A percentile compares a stretch with the other conserved stretches of the same genome.
phyloP scores from a whole-genome alignment of 2,888 invertebrate species.

The Timandra comae region DNA sequence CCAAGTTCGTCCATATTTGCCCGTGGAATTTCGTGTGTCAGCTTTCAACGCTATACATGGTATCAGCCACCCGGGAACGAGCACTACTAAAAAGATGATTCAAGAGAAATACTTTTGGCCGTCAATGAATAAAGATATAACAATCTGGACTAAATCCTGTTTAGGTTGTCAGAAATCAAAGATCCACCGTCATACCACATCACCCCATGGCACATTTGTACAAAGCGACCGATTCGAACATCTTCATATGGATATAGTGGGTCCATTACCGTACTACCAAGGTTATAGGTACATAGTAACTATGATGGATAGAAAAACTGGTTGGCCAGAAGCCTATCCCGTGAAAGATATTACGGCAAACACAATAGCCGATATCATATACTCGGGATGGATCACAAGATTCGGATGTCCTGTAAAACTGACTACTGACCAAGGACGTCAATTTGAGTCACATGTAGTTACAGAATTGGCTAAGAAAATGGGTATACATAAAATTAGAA shows the following conservation, averaged over 20 bases:
- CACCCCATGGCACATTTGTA: constrained; percentile 5
- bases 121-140: constrained; percentile 9
- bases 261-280: constrained; percentile 15
- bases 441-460: constrained; percentile 19
- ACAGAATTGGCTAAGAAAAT: constrained; percentile 11
- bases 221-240: constrained; percentile 12
- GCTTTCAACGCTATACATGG: constrained; percentile 4
- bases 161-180: constrained; percentile 15
- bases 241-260: constrained; percentile 13
- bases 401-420: constrained; percentile 14
- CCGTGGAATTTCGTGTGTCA: constrained; percentile 4
- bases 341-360: constrained; percentile 17
- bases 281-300: constrained; percentile 20
- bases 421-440: constrained; percentile 19
- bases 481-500: constrained; percentile 12
- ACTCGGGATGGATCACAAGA: constrained; percentile 16
- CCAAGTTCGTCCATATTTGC: constrained; percentile 8
- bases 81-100: constrained; percentile 1
- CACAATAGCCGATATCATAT: constrained; percentile 14
- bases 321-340: constrained; percentile 25
- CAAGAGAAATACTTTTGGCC: constrained; percentile 11
- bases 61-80: constrained; percentile 5
- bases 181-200: constrained; percentile 10
- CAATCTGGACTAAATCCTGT: constrained; percentile 10
- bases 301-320: constrained; percentile 19